phyloP scores from a whole-genome alignment of 2,888 invertebrate species.

The Hedya salicella region DNA sequence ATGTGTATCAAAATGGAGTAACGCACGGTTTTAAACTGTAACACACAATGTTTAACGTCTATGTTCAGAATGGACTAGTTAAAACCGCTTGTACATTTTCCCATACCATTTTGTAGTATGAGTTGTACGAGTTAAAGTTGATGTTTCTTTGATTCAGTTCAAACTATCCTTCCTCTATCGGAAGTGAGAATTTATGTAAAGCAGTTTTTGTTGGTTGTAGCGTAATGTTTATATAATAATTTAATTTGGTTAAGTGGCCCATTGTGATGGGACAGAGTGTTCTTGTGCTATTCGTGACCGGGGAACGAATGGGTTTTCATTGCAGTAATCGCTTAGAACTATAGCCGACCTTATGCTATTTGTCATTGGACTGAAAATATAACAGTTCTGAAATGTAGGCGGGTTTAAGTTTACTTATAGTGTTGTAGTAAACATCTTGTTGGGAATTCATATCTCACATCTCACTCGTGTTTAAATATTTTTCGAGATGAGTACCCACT shows the following conservation, averaged over 20 bases:
- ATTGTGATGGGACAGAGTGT: slow-evolving; percentile 20
- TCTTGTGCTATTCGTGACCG: slow-evolving; percentile 10
- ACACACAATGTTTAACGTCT: background rate
- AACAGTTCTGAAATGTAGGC: too few relatives aligned
- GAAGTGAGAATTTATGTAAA: slow-evolving; percentile 38
- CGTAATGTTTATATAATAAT: slow-evolving; percentile 38
- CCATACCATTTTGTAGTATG: background rate
- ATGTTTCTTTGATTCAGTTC: background rate
- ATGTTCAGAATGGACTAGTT: background rate
- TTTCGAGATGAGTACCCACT: too few relatives aligned
- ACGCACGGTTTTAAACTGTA: background rate
- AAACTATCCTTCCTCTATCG: slow-evolving; percentile 35
- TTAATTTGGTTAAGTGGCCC: slow-evolving; percentile 36
- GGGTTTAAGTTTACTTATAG: too few relatives aligned
- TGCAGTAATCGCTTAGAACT: background rate
- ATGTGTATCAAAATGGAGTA: slow-evolving; percentile 9
- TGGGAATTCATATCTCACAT: too few relatives aligned
- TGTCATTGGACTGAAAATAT: background rate
- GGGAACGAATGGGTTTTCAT: slow-evolving; percentile 3
- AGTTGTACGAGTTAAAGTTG: background rate
- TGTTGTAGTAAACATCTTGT: too few relatives aligned
- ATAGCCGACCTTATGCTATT: background rate
- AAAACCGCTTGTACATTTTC: slow-evolving; percentile 3
- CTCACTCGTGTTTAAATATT: too few relatives aligned
- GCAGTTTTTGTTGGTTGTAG: slow-evolving; percentile 32